phyloP scores from a whole-genome alignment of 2,113 vertebrate species.

The Myotis brandtii region DNA sequence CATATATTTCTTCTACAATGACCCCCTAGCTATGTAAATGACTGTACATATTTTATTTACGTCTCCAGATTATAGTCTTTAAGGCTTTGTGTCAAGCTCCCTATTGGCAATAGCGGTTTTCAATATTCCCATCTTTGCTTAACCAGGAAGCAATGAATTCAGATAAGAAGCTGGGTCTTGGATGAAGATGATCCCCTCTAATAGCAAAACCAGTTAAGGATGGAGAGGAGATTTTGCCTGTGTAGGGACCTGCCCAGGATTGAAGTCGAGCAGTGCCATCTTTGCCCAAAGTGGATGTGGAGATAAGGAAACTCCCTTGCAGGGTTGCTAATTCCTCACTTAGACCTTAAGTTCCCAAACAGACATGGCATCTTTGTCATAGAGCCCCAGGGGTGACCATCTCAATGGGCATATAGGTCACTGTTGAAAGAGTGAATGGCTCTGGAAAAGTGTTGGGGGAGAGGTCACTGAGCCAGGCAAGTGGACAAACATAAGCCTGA shows the following conservation, averaged over 20 bases:
- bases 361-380: background rate
- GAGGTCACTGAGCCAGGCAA: background rate
- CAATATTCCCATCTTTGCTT: conserved; percentile 21
- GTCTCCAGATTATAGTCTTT: conserved; percentile 56
- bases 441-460: background rate
- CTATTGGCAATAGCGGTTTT: conserved; percentile 26
- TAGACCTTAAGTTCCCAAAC: background rate
- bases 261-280: background rate
- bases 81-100: conserved; percentile 12
- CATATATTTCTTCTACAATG: conserved; percentile 27
- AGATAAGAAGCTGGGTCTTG: background rate
- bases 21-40: conserved; percentile 39
- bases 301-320: background rate
- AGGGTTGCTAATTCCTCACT: background rate
- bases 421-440: background rate
- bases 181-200: background rate
- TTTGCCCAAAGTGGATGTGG: background rate
- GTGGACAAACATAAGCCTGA: background rate
- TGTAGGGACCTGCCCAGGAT: background rate
- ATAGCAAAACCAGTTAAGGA: background rate
- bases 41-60: background rate
- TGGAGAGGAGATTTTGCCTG: background rate
- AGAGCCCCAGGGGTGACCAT: background rate
- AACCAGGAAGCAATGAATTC: conserved; percentile 7
- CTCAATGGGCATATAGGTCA: background rate